Evolutionary conservation across 2,113 vertebrate species (phyloP), one percentile per base, ranked within the genome.

Genomic region (Vimba vimba): DNA sequence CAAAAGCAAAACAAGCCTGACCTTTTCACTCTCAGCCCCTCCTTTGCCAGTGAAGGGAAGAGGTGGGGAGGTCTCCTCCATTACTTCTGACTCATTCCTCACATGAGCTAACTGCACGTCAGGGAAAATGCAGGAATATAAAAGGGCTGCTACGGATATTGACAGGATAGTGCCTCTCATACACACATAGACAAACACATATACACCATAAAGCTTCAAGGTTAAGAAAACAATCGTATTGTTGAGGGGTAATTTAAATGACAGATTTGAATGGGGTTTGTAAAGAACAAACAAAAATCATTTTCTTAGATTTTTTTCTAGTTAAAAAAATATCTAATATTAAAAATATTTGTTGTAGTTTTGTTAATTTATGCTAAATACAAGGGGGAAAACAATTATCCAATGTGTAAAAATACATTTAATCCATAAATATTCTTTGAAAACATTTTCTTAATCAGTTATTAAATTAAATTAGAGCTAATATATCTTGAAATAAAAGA

Each of bases 1-100:
- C 45, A 75, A 80, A 74, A 82, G 15, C 59, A 59, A 79, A 84
- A 87, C 47, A 77, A 36, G 36, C 39, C 30, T 62, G 45, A 84
- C 55, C 76, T 84, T 80, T 87, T 83, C 81, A 76, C 13, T 69
- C 0, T 39, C 64, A 71, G 33, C 60, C 2, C 33, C 50, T 78
- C n/a, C 47, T 75, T 27, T 30, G 17, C 84, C n/a, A 68, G 75
- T 79, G 50, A 39, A 23, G 66, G 39, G 50, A 36, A 15, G 71
- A 64, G 43, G 30, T 36, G 27, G 33, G 15, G 47, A 36, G 50
- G 19, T 57, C 15, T 64, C 74, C 17, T 82, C 23, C 50, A 13
- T 76, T 74, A 47, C 23, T 36, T 45, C n/a, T 82, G 47, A 86
- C 52, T 75, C 45, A 82, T 74, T 62, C 15, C 75, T 68, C 36